Conservation (phyloP, 2,113 vertebrate species). For the Hylia prasina region DNA sequence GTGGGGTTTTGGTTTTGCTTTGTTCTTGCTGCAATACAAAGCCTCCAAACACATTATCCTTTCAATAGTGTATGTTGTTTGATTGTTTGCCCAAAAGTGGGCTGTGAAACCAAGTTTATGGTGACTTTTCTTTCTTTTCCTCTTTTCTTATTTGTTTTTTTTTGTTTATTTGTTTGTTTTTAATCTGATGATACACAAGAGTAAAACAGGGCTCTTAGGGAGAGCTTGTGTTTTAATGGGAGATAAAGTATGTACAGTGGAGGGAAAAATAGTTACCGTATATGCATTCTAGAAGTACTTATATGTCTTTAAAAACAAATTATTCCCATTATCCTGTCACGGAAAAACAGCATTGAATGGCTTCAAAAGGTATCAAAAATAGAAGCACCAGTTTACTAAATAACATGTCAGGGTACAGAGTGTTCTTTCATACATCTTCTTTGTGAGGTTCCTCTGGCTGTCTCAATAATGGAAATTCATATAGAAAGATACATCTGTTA, state of each 20-base stretch:
- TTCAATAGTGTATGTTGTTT: neutral
- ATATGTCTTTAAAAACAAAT: neutral
- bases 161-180: too few relatives aligned
- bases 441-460: neutral
- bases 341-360: neutral
- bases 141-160: neutral
- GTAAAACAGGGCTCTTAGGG: neutral
- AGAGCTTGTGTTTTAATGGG: neutral
- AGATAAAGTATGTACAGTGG: neutral
- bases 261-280: neutral
- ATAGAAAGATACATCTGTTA: neutral
- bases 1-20: neutral
- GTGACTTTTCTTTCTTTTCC: neutral
- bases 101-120: neutral
- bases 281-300: neutral
- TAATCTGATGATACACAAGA: rapidly evolving
- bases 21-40: neutral
- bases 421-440: neutral
- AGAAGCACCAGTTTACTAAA: slow-evolving; percentile 11
- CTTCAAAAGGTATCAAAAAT: neutral
- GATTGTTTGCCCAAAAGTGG: neutral
- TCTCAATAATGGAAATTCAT: neutral
- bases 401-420: neutral
- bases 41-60: neutral
- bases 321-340: neutral